A percentile compares a stretch with the other conserved stretches of the same genome.
phyloP scores from a whole-genome alignment of 2,113 vertebrate species.

The Scalopus aquaticus region DNA sequence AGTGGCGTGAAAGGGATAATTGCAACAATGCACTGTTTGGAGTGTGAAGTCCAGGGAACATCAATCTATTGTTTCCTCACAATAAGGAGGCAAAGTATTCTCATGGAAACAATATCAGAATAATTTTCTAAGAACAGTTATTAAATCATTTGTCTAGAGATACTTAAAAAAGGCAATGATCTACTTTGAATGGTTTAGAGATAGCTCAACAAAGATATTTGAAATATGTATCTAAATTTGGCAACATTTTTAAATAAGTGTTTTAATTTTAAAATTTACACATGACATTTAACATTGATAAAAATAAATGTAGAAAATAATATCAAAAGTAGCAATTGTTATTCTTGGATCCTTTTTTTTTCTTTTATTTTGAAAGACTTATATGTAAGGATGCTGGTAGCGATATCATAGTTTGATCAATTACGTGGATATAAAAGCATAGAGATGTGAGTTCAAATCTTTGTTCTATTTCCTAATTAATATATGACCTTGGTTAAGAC shows the following conservation, averaged over 20 bases:
- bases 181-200: background rate
- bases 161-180: background rate
- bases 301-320: background rate
- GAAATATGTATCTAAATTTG: background rate
- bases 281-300: background rate
- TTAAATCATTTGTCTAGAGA: background rate
- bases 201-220: background rate
- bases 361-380: background rate
- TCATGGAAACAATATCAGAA: background rate
- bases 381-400: background rate
- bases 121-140: background rate
- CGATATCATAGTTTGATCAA: background rate
- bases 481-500: background rate
- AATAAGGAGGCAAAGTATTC: background rate
- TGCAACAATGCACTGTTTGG: background rate
- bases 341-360: background rate
- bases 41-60: background rate
- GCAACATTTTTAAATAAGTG: too few relatives aligned
- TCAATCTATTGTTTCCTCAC: background rate
- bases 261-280: too few relatives aligned
- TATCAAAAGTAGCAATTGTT: background rate
- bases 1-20: background rate
- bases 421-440: background rate
- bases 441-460: background rate
- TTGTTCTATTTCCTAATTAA: background rate